These are phyloP conservation scores for Saimiri boliviensis DNA, from an alignment of 2,113 vertebrate species.

Conservation along the genomic window DNA sequence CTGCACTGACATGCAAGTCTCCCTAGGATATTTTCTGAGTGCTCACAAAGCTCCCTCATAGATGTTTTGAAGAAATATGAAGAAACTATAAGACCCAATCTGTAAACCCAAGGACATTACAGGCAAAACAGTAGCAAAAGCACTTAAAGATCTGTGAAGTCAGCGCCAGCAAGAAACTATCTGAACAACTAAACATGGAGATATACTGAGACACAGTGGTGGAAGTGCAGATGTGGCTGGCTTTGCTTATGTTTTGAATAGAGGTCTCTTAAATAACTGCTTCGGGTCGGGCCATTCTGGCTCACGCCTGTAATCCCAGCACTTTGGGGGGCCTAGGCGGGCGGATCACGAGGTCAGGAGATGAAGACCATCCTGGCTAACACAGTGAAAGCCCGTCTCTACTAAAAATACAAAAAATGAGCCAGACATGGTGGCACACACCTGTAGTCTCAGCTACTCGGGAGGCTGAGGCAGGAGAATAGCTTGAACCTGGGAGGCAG, in stretches of 20 bases:
- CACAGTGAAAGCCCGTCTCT: no score
- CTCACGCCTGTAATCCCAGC: no score
- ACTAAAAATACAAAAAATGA: no score
- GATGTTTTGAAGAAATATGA: neutral
- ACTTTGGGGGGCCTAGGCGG: no score
- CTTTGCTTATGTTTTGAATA: neutral
- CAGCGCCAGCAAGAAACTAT: neutral
- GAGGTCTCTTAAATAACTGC: neutral
- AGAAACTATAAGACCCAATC: neutral
- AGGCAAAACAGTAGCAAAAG: neutral
- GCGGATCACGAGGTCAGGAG: no score
- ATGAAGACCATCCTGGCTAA: no score
- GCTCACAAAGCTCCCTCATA: neutral
- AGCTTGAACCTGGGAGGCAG: no score
- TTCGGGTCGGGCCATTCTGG: neutral
- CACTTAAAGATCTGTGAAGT: neutral
- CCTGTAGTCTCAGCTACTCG: no score
- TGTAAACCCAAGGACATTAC: neutral
- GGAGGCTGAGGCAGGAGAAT: no score
- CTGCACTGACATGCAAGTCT: neutral
- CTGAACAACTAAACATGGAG: neutral
- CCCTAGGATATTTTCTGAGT: neutral
- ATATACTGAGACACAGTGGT: neutral
- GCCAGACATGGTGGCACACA: no score
- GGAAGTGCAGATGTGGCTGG: neutral